Base-by-base conservation (phyloP, 2,888 invertebrate genomes). In the Odiellus spinosus region DNA sequence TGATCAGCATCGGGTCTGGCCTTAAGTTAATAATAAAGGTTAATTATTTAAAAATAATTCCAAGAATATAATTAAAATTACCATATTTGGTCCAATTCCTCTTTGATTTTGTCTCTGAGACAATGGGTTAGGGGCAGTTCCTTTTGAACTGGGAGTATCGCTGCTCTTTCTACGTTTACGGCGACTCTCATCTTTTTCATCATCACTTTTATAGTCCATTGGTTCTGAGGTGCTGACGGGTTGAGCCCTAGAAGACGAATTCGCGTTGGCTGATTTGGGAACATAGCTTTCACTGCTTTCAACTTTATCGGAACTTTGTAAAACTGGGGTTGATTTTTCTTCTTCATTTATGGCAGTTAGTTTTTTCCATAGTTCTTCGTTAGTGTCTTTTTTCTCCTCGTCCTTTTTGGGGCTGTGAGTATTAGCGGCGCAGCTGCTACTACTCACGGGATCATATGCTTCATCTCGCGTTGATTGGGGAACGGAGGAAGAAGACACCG, bases 121-220 rank as follows among this genome's bases (percentile, higher is more conserved):
- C 26, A 26, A 26, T 26, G 26, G 26, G 8, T 26, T 26, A 8
- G 26, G 8, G 5, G 26, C 26, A 26, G 4, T 26, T 26, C 5
- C 4, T 8, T 26, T 26, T 26, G 26, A 26, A 51, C 5, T 44
- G 40, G 32, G 46, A 44, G 15, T 53, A 32, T 55, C 56, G 44
- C 48, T 55, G 36, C 56, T 53, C 41, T 53, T 51, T 40, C 56
- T 39, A 39, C 53, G 41, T 43, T 58, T 59, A 18, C 57, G 51
- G 1, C 53, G 50, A 8, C 49, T 52, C 12, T 56, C 58, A 8
- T 52, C 53, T 40, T 38, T 46, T 38, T 48, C 54, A 36, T 47
- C 49, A 36, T 52, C 55, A 50, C 48, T 51, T 11, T 33, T 43
- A 34, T 47, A 49, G 32, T 42, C 48, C 18, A 44, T 46, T 38